A percentile compares a stretch with the other conserved stretches of the same genome.
phyloP scores from a whole-genome alignment of 2,888 invertebrate genomes.

The Dryobotodes eremita region DNA sequence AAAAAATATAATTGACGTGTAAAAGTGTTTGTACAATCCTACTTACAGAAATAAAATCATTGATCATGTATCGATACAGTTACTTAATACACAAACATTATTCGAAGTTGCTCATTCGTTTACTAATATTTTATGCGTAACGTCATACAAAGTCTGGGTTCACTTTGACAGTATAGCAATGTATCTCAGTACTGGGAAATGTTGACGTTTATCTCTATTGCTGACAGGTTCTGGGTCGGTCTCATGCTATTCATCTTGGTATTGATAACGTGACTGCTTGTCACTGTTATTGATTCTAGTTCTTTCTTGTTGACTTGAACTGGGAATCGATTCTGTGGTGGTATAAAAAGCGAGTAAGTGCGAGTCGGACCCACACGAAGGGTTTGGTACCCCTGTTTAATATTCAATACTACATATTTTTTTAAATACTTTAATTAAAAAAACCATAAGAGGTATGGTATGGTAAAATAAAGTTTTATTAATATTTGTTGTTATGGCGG shows the following conservation, averaged over 20 bases:
- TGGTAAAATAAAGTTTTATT: too few relatives aligned
- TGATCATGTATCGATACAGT: background rate
- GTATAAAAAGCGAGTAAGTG: background rate
- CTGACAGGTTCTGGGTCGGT: slow-evolving; percentile 32
- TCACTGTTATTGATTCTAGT: slow-evolving; percentile 8
- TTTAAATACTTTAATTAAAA: too few relatives aligned
- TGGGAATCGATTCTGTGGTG: background rate
- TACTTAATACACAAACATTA: background rate
- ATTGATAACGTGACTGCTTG: slow-evolving; percentile 24
- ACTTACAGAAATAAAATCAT: too few relatives aligned
- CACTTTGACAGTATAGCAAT: slow-evolving; percentile 22
- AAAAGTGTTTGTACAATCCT: too few relatives aligned
- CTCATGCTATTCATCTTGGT: background rate
- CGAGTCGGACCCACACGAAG: too few relatives aligned
- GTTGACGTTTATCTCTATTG: slow-evolving; percentile 29
- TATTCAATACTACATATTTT: too few relatives aligned
- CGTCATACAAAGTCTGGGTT: slow-evolving; percentile 30
- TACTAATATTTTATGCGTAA: slow-evolving; percentile 22
- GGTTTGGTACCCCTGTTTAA: too few relatives aligned
- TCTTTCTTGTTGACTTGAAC: background rate
- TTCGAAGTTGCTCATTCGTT: background rate
- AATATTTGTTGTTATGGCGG: too few relatives aligned
- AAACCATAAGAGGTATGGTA: too few relatives aligned
- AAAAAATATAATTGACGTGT: too few relatives aligned
- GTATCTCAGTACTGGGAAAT: slow-evolving; percentile 24